A percentile compares a stretch with the other conserved stretches of the same genome.
Evolutionary conservation across 2,888 invertebrate species (phyloP).

Genomic region (Plebejus anna): DNA sequence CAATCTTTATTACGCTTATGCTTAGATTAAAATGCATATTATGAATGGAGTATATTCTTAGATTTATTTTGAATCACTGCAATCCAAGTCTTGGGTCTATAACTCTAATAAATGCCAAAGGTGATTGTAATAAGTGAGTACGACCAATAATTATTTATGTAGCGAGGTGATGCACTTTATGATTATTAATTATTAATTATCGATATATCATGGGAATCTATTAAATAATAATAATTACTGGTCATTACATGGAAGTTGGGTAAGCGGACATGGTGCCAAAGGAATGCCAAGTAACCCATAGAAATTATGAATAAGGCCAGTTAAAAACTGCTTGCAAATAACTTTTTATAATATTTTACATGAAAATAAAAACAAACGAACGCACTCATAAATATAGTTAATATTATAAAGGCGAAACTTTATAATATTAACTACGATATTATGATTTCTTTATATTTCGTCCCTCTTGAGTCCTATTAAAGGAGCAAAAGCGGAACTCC

Average conservation of each 20-base stretch:
- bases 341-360: too few species aligned
- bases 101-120: slow-evolving; percentile 25
- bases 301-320: too few species aligned
- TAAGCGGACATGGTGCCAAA: neutral
- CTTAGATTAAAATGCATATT: too few species aligned
- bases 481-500: neutral
- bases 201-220: neutral
- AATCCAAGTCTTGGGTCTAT: neutral
- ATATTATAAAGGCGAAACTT: too few species aligned
- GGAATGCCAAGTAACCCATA: too few species aligned
- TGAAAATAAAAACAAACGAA: too few species aligned
- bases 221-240: neutral
- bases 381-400: too few species aligned
- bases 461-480: neutral
- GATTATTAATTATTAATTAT: slow-evolving; percentile 14
- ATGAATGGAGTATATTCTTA: neutral
- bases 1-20: neutral
- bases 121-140: slow-evolving; percentile 30
- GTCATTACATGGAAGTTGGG: neutral
- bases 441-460: neutral
- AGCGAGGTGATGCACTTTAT: neutral
- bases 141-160: slow-evolving; percentile 18
- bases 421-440: too few species aligned
- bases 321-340: too few species aligned
- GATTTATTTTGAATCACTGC: neutral